Base-by-base conservation (phyloP, 2,113 vertebrate genomes). In the Aix galericulata region DNA sequence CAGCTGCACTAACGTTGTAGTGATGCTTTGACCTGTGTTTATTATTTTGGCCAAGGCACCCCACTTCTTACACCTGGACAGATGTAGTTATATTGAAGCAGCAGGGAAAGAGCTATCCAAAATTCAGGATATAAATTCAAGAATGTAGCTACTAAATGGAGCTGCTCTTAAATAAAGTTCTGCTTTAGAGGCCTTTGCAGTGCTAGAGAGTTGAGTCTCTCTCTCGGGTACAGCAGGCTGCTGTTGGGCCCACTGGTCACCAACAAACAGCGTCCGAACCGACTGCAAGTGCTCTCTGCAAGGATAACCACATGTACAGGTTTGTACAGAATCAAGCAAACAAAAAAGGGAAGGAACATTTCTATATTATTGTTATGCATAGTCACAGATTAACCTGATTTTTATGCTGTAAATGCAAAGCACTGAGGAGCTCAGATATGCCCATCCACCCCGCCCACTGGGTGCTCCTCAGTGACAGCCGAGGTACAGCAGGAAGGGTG, bases 341-440 rank as follows among this genome's bases (percentile, higher is more conserved):
- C n/a, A 32, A 42, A 60, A 62, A 82, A 77, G 46, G 8, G n/a
- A 82, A 71, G 31, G 38, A 60, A 85, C 46, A 48, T 48, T 48
- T 48, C 11, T 48, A 22, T 22, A 48, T 48, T 48, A 48, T 22
- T 48, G 46, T 11, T 55, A 52, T 27, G 27, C 18, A 44, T 91
- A 77, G 77, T 82, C 32, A 17, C 3, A 0, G 7, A 31, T 82
- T 58, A 62, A 62, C 29, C 40, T 67, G 40, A 25, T 80, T 75
- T 73, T 86, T 63, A 17, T 77, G 27, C 62, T 85, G 59, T 38
- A 67, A 81, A 77, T 52, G 42, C 62, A 77, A 68, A 92, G 32
- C 64, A 25, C 18, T 40, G 42, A 62, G 29, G 8, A 68, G 42
- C 69, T 66, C 52, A 64, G 48, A 55, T 18, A 36, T 1, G 4